Conservation (phyloP, 2,797 vertebrate genomes). For the Naso thynnoides region DNA sequence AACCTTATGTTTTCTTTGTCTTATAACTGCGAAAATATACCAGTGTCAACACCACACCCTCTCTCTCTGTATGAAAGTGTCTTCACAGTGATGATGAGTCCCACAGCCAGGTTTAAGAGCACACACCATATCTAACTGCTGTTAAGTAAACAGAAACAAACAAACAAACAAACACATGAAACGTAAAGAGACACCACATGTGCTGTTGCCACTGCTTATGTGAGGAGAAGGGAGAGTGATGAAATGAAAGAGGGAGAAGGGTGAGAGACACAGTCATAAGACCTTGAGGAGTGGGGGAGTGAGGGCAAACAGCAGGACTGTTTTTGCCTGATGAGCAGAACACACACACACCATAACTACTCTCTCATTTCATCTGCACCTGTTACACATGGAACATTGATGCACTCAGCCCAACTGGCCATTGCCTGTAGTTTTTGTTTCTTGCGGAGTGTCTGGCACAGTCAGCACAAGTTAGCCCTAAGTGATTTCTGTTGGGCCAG, state of each 20-base stretch:
- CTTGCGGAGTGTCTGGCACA: background rate
- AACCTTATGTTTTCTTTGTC: constrained; percentile 42
- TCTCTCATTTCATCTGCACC: constrained; percentile 46
- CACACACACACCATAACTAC: constrained; percentile 50
- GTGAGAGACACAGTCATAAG: constrained; percentile 32
- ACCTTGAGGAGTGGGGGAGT: constrained; percentile 29
- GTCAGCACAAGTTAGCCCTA: background rate
- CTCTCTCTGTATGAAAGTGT: constrained; percentile 13
- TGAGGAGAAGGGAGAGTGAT: constrained; percentile 26
- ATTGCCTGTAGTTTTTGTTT: background rate
- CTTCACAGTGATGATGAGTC: constrained; percentile 40
- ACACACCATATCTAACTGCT: constrained; percentile 69
- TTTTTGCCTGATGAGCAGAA: constrained; percentile 44
- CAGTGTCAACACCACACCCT: constrained; percentile 37
- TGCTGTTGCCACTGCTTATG: constrained; percentile 46
- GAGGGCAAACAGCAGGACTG: constrained; percentile 64
- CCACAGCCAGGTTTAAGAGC: constrained; percentile 50
- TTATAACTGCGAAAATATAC: constrained; percentile 40
- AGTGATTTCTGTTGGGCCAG: background rate
- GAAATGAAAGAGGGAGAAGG: constrained; percentile 38
- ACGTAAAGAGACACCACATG: constrained; percentile 43
- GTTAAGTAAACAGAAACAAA: constrained; percentile 75
- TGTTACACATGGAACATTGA: constrained; percentile 44
- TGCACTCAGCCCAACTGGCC: constrained; percentile 20
- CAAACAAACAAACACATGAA: constrained; percentile 62